Evolutionary conservation across 2,888 invertebrate genomes (phyloP).

Genomic region (Apotomis capreana): DNA sequence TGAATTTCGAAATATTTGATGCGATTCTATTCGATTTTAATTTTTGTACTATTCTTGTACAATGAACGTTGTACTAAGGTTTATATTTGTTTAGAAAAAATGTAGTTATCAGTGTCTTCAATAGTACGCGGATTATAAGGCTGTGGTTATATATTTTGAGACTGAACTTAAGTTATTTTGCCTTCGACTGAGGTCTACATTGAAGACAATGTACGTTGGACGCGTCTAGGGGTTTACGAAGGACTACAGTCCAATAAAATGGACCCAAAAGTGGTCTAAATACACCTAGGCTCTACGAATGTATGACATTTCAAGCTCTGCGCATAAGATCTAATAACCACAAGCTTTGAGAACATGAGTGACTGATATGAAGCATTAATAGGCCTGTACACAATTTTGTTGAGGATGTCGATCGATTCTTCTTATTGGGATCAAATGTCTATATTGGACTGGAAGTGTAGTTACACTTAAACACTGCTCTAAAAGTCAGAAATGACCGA

Average conservation of each 20-base stretch:
- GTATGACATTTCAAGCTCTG: constrained; percentile 36
- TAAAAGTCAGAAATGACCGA: too few relatives aligned
- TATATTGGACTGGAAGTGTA: too few relatives aligned
- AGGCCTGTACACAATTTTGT: too few relatives aligned
- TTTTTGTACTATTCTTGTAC: too few relatives aligned
- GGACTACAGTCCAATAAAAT: constrained; percentile 38
- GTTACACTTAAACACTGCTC: too few relatives aligned
- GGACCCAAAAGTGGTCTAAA: constrained; percentile 42
- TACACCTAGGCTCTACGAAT: constrained; percentile 22
- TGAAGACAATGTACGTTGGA: constrained; percentile 27
- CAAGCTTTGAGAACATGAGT: constrained; percentile 5
- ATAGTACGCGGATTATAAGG: neutral
- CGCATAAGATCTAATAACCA: constrained; percentile 30
- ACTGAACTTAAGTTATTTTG: neutral
- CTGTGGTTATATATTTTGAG: neutral
- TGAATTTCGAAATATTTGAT: too few relatives aligned
- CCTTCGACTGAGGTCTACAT: neutral
- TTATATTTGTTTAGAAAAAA: too few relatives aligned
- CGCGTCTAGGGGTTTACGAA: constrained; percentile 36
- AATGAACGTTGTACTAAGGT: too few relatives aligned
- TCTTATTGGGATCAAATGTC: too few relatives aligned
- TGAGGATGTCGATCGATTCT: too few relatives aligned
- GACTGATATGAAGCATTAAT: neutral
- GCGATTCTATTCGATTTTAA: too few relatives aligned
- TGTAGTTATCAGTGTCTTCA: too few relatives aligned